Evolutionary conservation across 1,140 invertebrate genomes (phyloP), one percentile per base, ranked within the genome.

Genomic region (Manduca sexta): DNA sequence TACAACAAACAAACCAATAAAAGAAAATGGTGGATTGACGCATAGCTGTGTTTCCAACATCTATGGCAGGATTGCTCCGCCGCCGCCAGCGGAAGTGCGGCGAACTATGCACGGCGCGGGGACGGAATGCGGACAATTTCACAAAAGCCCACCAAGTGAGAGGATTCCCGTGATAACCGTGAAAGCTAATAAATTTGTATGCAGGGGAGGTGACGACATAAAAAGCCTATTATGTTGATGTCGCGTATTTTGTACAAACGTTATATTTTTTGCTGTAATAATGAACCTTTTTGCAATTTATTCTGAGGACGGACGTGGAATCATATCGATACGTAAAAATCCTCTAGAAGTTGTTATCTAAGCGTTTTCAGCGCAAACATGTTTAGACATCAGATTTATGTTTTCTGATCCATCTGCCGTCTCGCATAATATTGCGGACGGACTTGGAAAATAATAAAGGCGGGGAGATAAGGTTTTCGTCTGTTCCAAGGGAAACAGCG

Each of bases 391-490:
- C 59, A 73, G 70, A 83, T 80, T 79, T 80, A 83, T 78, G 73
- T 79, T 71, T 80, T 77, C 71, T 79, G 68, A 77, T 80, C 75
- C 74, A 79, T 80, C 73, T 74, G 61, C 63, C 59, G 66, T 66
- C 67, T 72, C 65, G 74, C 69, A 74, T 82, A 79, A 79, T 79
- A 80, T 77, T 75, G 74, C 67, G 71, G 73, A 64, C 69, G 58
- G 66, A 73, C 73, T 78, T 63, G 73, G 62, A 74, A 74, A 79
- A 79, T 80, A 83, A 83, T 82, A 82, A 82, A 76, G 68, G 64
- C 65, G 45, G 55, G 55, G 56, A 79, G 71, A 78, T 79, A 82
- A 74, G 70, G 60, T 70, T 77, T 77, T 75, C 67, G 67, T 76
- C 67, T 69, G 67, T 67, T 70, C 62, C 53, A 60, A 67, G 53